phyloP scores from a whole-genome alignment of 2,797 vertebrate genomes.

The Gobio occitaniae region DNA sequence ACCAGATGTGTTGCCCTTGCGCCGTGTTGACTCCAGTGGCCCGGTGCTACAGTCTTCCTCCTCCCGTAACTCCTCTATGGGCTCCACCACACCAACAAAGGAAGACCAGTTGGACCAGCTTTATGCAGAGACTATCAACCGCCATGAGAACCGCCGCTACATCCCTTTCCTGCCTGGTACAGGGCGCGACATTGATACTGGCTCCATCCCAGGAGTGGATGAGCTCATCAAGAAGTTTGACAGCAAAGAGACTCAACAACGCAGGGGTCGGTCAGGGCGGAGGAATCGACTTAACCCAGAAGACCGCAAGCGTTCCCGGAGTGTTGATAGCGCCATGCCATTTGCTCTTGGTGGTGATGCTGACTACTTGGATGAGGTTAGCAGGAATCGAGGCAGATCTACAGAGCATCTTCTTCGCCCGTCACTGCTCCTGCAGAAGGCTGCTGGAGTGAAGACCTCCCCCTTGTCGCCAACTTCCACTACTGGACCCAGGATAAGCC shows the following conservation, averaged over 20 bases:
- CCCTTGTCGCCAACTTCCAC: slow-evolving; percentile 59
- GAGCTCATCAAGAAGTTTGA: slow-evolving; percentile 96
- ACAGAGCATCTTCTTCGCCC: slow-evolving; percentile 87
- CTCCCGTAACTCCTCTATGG: slow-evolving; percentile 85
- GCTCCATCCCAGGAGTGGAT: slow-evolving; percentile 88
- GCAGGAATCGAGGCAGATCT: slow-evolving; percentile 80
- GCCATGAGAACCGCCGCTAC: slow-evolving; percentile 94
- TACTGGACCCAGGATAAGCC: slow-evolving; percentile 67
- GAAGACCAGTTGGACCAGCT: slow-evolving; percentile 90
- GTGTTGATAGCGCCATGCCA: slow-evolving; percentile 88
- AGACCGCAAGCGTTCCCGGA: slow-evolving; percentile 91
- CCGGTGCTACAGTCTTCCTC: slow-evolving; percentile 79
- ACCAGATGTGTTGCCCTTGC: slow-evolving; percentile 90
- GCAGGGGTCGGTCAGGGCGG: slow-evolving; percentile 87
- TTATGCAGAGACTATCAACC: slow-evolving; percentile 90
- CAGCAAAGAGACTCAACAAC: slow-evolving; percentile 79
- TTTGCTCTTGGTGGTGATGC: slow-evolving; percentile 74
- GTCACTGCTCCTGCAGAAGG: slow-evolving; percentile 82
- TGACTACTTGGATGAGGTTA: slow-evolving; percentile 76
- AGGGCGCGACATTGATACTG: slow-evolving; percentile 94
- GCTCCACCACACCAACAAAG: slow-evolving; percentile 82
- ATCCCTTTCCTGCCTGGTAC: slow-evolving; percentile 94
- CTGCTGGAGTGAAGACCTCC: slow-evolving; percentile 59
- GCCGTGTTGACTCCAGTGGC: slow-evolving; percentile 87
- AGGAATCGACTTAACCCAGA: slow-evolving; percentile 89